Conservation (phyloP, 2,888 invertebrate species). For the Eupithecia vulgata region DNA sequence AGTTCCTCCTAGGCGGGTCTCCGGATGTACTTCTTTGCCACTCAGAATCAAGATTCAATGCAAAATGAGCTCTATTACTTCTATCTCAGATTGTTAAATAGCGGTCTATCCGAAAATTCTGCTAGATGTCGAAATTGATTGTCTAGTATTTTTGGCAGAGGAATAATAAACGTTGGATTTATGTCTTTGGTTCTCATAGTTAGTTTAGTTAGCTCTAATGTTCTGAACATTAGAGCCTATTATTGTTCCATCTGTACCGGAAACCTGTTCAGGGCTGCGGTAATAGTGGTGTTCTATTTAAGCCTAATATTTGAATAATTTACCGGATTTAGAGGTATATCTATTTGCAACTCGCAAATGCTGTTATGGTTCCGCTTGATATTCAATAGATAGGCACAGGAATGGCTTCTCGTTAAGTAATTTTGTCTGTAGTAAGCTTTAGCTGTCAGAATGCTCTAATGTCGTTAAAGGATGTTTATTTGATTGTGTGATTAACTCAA, state of each 20-base stretch:
- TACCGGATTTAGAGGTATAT: background rate
- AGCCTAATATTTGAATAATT: slow-evolving; percentile 6
- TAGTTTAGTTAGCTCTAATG: background rate
- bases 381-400: background rate
- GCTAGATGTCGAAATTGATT: background rate
- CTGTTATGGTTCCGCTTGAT: background rate
- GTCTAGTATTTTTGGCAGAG: background rate
- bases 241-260: background rate
- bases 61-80: slow-evolving; percentile 25
- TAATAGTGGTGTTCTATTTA: slow-evolving; percentile 10
- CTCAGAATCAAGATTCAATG: slow-evolving; percentile 21
- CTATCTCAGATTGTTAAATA: background rate
- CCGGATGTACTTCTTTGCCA: slow-evolving; percentile 42
- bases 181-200: background rate
- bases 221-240: background rate
- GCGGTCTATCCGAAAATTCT: background rate
- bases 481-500: background rate
- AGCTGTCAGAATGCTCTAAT: background rate
- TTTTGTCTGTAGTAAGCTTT: background rate
- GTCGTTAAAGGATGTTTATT: background rate
- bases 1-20: slow-evolving; percentile 52
- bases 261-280: slow-evolving; percentile 23
- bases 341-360: slow-evolving; percentile 13
- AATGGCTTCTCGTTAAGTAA: background rate
- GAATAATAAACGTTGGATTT: background rate